A percentile compares a stretch with the other conserved stretches of the same genome.
These are phyloP conservation scores for Drosophila basisetae DNA, from an alignment of 2,888 invertebrate species.

Conservation along the genomic window DNA sequence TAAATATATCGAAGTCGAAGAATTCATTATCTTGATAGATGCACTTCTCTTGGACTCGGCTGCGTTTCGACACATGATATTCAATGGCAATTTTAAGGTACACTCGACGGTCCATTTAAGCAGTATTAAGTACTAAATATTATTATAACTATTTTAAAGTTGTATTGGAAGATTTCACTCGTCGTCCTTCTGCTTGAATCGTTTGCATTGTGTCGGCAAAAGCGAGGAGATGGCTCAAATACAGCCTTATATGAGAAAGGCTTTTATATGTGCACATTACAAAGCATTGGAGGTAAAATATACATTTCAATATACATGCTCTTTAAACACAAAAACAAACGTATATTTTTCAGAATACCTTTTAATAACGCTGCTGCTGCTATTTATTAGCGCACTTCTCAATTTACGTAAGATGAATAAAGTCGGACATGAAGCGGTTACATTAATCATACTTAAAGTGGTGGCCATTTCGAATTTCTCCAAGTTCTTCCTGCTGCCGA, in stretches of 20 bases:
- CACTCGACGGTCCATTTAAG: conserved; percentile 85
- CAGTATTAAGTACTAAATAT: not conserved
- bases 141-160: conserved; percentile 79
- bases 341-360: conserved; percentile 69
- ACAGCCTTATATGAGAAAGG: conserved; percentile 87
- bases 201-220: conserved; percentile 89
- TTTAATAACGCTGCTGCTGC: conserved; percentile 64
- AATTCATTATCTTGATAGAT: conserved; percentile 94
- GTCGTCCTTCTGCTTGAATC: conserved; percentile 93
- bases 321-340: not conserved
- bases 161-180: conserved; percentile 92
- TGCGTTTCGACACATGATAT: conserved; percentile 94
- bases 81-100: conserved; percentile 92
- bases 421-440: conserved; percentile 45
- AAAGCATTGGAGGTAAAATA: conserved; percentile 83
- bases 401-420: conserved; percentile 35
- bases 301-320: not conserved
- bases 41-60: conserved; percentile 91
- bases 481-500: conserved; percentile 87
- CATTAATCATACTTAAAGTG: conserved; percentile 86
- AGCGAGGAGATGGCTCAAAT: conserved; percentile 72
- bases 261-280: conserved; percentile 87
- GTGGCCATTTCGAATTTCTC: conserved; percentile 88
- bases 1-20: conserved; percentile 96
- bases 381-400: conserved; percentile 52